Conservation (phyloP, 2,113 vertebrate genomes). For the Aplodontia rufa region DNA sequence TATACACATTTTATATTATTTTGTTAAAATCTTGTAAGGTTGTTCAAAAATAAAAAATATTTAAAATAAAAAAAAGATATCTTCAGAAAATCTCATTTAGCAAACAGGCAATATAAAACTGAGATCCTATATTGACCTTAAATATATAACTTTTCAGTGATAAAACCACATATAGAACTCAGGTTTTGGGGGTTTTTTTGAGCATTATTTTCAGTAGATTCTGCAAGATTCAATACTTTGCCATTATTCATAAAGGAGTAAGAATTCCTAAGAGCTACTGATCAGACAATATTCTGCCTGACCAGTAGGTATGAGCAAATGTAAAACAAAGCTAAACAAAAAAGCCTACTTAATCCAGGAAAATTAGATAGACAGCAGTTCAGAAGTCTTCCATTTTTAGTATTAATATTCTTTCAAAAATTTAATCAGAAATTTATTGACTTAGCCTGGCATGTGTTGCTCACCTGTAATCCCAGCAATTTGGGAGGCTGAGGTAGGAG, state of each 20-base stretch:
- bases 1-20: too few species aligned
- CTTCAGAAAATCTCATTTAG: not conserved
- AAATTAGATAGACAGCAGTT: not conserved
- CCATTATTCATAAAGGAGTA: not conserved
- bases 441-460: conserved; percentile 32
- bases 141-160: not conserved
- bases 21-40: too few species aligned
- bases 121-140: not conserved
- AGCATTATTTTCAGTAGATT: not conserved
- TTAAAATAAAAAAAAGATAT: not conserved
- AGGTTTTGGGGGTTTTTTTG: too few species aligned
- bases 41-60: too few species aligned
- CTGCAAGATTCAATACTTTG: not conserved
- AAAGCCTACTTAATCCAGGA: not conserved
- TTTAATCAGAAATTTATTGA: conserved; percentile 86
- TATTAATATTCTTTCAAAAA: conserved; percentile 86
- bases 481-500: too few species aligned
- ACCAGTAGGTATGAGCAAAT: not conserved
- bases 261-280: not conserved
- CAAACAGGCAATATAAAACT: not conserved
- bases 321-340: not conserved
- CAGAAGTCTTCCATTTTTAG: conserved; percentile 80
- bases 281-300: not conserved
- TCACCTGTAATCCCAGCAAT: too few species aligned
- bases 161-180: not conserved